Conservation (phyloP, 2,797 vertebrate species). For the Hoplostethus mediterraneus region DNA sequence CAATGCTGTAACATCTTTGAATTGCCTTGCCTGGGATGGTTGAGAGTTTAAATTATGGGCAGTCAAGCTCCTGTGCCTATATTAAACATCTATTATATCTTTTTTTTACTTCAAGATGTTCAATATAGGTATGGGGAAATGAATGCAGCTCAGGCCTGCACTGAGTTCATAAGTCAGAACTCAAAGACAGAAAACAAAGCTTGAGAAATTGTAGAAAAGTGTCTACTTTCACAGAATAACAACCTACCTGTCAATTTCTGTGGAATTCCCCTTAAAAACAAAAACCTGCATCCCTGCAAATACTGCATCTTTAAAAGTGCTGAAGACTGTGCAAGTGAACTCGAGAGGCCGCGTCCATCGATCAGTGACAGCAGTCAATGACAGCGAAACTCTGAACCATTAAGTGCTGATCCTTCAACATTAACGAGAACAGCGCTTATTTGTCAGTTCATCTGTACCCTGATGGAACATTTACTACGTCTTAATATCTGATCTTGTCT, state of each 20-base stretch:
- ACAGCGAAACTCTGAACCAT: neutral
- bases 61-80: no score
- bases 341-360: neutral
- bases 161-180: conserved; percentile 17
- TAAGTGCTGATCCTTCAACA: neutral
- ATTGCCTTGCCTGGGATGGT: neutral
- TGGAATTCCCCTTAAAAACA: neutral
- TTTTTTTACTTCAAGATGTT: no score
- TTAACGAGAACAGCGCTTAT: neutral
- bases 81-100: no score
- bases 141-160: neutral
- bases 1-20: neutral
- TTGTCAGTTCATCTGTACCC: neutral
- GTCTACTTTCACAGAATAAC: neutral
- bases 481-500: no score
- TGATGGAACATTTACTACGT: no score
- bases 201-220: neutral
- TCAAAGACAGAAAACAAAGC: conserved; percentile 18
- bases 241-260: neutral
- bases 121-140: no score
- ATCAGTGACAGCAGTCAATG: neutral
- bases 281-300: neutral
- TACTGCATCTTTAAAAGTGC: neutral
- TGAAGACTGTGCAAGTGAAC: neutral
- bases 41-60: no score